A percentile compares a stretch with the other conserved stretches of the same genome.
These are phyloP conservation scores for Poeciliopsis infans DNA, from an alignment of 2,797 vertebrate species.

Conservation along the genomic window DNA sequence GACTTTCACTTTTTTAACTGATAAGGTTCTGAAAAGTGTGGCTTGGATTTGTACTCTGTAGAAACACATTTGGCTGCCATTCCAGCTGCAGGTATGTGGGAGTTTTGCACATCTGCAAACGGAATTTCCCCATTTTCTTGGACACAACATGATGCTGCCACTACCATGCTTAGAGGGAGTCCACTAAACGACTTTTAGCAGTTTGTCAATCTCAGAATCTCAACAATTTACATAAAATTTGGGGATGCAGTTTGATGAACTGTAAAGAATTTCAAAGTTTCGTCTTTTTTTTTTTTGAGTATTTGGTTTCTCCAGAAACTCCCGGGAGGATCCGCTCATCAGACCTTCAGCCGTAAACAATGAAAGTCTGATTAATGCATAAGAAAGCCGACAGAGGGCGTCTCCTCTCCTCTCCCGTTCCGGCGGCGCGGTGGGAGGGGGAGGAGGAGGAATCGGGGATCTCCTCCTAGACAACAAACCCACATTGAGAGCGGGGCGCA, in stretches of 20 bases:
- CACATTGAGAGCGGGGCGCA: constrained; percentile 66
- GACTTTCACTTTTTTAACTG: no score
- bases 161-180: neutral
- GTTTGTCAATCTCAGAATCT: neutral
- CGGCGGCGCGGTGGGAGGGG: constrained; percentile 47
- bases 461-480: constrained; percentile 77
- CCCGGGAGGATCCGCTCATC: constrained; percentile 23
- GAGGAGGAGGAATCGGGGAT: constrained; percentile 77
- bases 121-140: neutral
- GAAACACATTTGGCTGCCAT: no score
- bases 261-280: neutral
- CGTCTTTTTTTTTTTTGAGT: neutral
- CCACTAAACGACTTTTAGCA: neutral
- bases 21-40: neutral
- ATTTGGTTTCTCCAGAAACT: neutral
- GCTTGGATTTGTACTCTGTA: no score
- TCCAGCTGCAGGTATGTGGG: neutral
- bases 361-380: constrained; percentile 47
- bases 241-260: neutral
- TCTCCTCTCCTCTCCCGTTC: constrained; percentile 43
- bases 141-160: neutral
- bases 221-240: neutral
- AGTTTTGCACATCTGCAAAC: no score
- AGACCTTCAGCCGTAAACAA: constrained; percentile 21
- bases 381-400: constrained; percentile 78